Percentiles rank a stretch among this genome's conserved stretches.
Conservation (phyloP, 2,888 invertebrate species). For the Dasysyrphus albostriatus region DNA sequence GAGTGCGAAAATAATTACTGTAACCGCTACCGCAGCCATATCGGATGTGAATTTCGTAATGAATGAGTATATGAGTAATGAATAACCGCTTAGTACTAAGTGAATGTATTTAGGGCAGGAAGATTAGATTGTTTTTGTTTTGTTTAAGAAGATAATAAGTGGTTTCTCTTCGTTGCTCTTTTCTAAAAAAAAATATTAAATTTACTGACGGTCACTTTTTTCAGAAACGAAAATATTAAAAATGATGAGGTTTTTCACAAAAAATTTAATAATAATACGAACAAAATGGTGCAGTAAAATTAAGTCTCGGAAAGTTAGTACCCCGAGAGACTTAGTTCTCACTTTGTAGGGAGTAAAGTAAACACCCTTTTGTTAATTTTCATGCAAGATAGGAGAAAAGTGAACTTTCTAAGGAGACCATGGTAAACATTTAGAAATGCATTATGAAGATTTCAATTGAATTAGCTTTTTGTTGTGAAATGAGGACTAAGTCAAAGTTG, state of each 20-base stretch:
- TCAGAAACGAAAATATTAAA: background rate
- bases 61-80: conserved; percentile 19
- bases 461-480: no score
- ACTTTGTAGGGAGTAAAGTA: no score
- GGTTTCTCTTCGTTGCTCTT: background rate
- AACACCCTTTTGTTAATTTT: no score
- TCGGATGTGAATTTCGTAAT: conserved; percentile 32
- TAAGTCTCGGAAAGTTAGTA: background rate
- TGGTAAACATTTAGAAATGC: no score
- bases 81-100: conserved; percentile 6
- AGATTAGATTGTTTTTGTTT: conserved; percentile 6
- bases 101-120: conserved; percentile 25
- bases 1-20: conserved; percentile 23
- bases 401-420: no score
- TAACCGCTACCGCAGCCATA: conserved; percentile 33
- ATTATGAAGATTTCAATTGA: no score
- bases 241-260: background rate
- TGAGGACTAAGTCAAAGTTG: no score
- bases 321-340: background rate
- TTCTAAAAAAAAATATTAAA: background rate
- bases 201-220: background rate
- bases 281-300: background rate
- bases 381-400: no score
- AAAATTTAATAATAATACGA: background rate
- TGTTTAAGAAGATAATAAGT: background rate